These are phyloP conservation scores for Benthochromis sp. DNA, from an alignment of 2,113 vertebrate genomes.

Conservation along the genomic window DNA sequence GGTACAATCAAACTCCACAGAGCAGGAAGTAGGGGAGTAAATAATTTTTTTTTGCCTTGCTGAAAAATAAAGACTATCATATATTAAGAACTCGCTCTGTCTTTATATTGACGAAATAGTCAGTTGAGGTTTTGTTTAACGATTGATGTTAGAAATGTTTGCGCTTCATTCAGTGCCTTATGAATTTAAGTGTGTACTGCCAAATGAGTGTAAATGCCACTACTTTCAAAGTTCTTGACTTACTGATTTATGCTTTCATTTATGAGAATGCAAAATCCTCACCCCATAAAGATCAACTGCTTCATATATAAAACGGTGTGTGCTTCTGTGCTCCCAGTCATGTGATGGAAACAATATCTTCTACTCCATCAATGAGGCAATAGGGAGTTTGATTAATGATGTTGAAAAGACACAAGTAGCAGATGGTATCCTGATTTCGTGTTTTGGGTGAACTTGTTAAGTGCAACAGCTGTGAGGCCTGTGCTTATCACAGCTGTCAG, in stretches of 20 bases:
- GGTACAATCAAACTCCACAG: background rate
- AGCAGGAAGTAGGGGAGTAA: background rate
- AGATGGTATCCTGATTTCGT: constrained; percentile 57
- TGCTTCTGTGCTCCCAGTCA: constrained; percentile 17
- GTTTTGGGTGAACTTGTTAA: constrained; percentile 45
- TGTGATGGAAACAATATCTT: constrained; percentile 44
- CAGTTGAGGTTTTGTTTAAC: background rate
- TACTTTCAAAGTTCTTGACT: background rate
- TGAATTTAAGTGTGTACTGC: background rate
- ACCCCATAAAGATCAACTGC: constrained; percentile 17
- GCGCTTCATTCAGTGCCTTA: background rate
- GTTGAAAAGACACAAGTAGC: constrained; percentile 42
- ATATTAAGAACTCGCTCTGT: background rate
- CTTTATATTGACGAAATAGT: background rate
- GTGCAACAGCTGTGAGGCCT: constrained; percentile 36
- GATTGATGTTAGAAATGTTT: background rate
- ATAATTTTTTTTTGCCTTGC: background rate
- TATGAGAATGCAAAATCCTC: background rate
- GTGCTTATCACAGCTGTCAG: constrained; percentile 41
- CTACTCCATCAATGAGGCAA: constrained; percentile 25
- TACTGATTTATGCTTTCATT: background rate
- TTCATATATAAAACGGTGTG: constrained; percentile 37
- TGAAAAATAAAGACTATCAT: background rate
- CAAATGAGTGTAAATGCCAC: background rate
- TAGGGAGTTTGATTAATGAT: constrained; percentile 66